Evolutionary conservation across 2,797 vertebrate genomes (phyloP), one percentile per base, ranked within the genome.

Genomic region (Ctenopoma kingsleyae): DNA sequence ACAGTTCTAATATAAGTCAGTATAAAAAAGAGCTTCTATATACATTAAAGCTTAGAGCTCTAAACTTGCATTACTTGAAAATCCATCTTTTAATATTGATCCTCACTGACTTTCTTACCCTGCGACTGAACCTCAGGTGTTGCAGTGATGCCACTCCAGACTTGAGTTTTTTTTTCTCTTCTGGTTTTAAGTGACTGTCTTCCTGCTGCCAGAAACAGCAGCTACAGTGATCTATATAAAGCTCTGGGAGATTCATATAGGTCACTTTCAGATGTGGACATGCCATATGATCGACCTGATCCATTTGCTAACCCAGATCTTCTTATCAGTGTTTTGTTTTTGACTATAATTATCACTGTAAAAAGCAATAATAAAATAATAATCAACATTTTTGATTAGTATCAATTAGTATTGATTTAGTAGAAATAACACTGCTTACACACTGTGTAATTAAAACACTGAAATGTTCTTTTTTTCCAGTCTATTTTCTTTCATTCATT

Each of bases 201-300:
- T 72, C 48, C 58, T 80, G 65, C 67, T 64, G 49, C 38, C 67
- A 63, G 51, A 64, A 63, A 55, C 64, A 73, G 43, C 63, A 22
- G 35, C 36, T 58, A 43, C 52, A 6, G 1, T 59, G 66, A 61
- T 77, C 44, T 53, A 58, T 65, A 72, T 32, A 67, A 52, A 73
- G 54, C 46, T 63, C 23, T 1, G 10, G 8, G 49, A 53, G 55
- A 76, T 74, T 56, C 43, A 35, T 67, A 71, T 71, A 61, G 71
- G 71, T 76, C 63, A 63, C 50, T 27, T 47, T 67, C 23, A 20
- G 81, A 87, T 79, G 67, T 48, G 27, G 59, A 67, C 43, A 57
- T 77, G 74, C 67, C 75, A 85, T 76, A 35, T 64, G 58, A 87
- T 80, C 71, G 65, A 56, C 23, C 22, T 27, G 41, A 71, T 78